A percentile compares a stretch with the other conserved stretches of the same genome.
phyloP scores from a whole-genome alignment of 2,113 vertebrate species.

The Herpailurus yagouaroundi region DNA sequence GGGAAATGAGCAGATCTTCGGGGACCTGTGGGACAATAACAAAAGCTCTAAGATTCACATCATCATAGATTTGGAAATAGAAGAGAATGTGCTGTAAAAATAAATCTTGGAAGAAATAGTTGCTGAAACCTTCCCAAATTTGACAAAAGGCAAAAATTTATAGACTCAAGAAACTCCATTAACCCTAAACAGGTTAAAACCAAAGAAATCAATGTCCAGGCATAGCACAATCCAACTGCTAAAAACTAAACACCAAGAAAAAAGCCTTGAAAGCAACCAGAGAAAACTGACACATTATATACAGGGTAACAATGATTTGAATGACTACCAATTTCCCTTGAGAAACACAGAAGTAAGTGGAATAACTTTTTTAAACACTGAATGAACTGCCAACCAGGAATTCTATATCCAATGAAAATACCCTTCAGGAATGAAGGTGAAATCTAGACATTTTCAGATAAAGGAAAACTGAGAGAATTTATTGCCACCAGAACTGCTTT shows the following conservation, averaged over 20 bases:
- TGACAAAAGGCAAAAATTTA: neutral
- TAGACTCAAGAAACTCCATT: neutral
- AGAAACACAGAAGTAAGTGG: neutral
- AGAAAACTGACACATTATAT: neutral
- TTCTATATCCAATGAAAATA: neutral
- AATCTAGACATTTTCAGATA: conserved; percentile 29
- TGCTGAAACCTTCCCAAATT: neutral
- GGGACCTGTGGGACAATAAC: neutral
- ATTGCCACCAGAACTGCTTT: neutral
- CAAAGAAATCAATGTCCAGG: neutral
- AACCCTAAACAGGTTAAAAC: neutral
- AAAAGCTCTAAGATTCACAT: neutral
- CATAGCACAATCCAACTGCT: neutral
- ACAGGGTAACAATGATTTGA: neutral
- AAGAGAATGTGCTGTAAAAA: neutral
- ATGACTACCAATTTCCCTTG: neutral
- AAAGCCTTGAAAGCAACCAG: neutral
- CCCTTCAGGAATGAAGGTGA: neutral
- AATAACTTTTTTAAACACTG: neutral
- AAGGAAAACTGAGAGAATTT: neutral
- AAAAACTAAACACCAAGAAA: neutral
- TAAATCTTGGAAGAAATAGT: conserved; percentile 1
- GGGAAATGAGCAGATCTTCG: neutral
- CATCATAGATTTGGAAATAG: neutral
- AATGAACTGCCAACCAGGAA: neutral